A percentile compares a stretch with the other conserved stretches of the same genome.
These are phyloP conservation scores for Pygoscelis antarcticus DNA, from an alignment of 2,113 vertebrate species.

Conservation along the genomic window DNA sequence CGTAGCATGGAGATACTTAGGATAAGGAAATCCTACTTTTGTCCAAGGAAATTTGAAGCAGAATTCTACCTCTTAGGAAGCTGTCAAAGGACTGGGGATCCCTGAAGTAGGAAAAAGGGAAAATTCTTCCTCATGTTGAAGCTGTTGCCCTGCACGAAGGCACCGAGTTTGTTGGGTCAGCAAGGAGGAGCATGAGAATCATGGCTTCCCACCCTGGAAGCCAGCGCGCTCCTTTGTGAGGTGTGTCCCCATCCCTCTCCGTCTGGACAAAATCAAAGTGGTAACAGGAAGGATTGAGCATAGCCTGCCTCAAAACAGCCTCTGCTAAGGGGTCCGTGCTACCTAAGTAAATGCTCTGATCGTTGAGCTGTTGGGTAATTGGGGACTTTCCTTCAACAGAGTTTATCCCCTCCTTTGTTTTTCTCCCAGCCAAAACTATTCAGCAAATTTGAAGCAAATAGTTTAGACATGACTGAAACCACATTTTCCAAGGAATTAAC, in stretches of 20 bases:
- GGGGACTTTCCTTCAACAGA: background rate
- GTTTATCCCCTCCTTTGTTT: constrained; percentile 5
- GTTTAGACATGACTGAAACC: constrained; percentile 40
- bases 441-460: constrained; percentile 43
- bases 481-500: background rate
- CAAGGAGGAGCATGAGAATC: background rate
- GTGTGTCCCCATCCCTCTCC: background rate
- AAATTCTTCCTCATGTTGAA: background rate
- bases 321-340: background rate
- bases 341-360: background rate
- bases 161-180: background rate
- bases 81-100: background rate
- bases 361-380: background rate
- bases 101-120: background rate
- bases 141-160: background rate
- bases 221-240: background rate
- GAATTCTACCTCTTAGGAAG: background rate
- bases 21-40: background rate
- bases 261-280: background rate
- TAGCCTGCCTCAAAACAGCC: background rate
- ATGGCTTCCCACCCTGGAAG: background rate
- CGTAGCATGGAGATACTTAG: background rate
- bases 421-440: constrained; percentile 6
- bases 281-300: background rate
- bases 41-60: background rate